These are phyloP conservation scores for Pogonocherus hispidulus DNA, from an alignment of 2,888 invertebrate genomes.

Conservation along the genomic window DNA sequence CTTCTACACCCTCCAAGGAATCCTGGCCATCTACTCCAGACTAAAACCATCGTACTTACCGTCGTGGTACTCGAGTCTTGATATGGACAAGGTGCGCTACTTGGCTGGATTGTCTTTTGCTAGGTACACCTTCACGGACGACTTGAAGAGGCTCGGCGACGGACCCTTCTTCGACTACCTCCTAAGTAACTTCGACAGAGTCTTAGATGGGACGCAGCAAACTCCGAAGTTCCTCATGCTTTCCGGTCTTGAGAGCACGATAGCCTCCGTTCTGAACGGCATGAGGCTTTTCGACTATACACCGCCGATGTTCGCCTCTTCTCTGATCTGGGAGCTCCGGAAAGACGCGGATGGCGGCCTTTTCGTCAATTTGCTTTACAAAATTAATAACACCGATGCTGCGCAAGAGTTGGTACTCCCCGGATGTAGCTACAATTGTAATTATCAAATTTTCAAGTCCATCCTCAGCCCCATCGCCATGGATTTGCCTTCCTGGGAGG, in stretches of 20 bases:
- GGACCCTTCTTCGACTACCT: slow-evolving; percentile 80
- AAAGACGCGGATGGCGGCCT: slow-evolving; percentile 53
- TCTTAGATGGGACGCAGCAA: slow-evolving; percentile 29
- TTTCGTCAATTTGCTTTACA: slow-evolving; percentile 71
- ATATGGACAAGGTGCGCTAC: slow-evolving; percentile 66
- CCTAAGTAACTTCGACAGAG: slow-evolving; percentile 72
- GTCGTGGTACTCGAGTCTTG: slow-evolving; percentile 2
- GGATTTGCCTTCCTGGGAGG: slow-evolving; percentile 74
- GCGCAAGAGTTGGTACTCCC: slow-evolving; percentile 73
- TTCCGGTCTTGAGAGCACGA: slow-evolving; percentile 85
- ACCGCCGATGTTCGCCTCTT: slow-evolving; percentile 78
- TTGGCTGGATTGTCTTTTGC: slow-evolving; percentile 75
- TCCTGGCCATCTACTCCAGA: neutral
- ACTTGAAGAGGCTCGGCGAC: slow-evolving; percentile 72
- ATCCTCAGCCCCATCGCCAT: slow-evolving; percentile 73
- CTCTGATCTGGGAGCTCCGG: slow-evolving; percentile 80
- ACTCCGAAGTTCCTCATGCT: slow-evolving; percentile 77
- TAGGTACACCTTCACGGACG: slow-evolving; percentile 70
- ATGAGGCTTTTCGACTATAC: slow-evolving; percentile 78
- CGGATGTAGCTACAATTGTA: slow-evolving; percentile 77
- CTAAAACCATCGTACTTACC: neutral
- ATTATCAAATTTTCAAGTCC: slow-evolving; percentile 71
- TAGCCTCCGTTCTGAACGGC: slow-evolving; percentile 80
- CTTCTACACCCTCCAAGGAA: neutral
- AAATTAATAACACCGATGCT: slow-evolving; percentile 74